A percentile compares a stretch with the other conserved stretches of the same genome.
Conservation (phyloP, 2,113 vertebrate species). For the Misgurnus mizolepis region DNA sequence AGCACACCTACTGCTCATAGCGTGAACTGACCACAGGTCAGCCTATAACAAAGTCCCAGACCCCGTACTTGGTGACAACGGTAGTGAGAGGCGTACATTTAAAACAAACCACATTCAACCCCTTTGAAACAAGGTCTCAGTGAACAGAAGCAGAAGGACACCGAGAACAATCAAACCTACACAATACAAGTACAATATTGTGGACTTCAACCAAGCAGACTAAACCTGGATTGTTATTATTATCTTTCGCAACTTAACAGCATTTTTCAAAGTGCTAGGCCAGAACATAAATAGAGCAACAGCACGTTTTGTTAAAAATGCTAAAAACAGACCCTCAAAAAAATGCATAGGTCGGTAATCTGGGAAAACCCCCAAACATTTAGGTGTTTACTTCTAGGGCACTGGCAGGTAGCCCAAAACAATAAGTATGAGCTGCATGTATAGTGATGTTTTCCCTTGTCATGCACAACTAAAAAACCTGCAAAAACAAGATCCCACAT, state of each 20-base stretch:
- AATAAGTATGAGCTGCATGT: too few species aligned
- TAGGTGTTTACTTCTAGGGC: too few species aligned
- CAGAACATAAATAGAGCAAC: not conserved
- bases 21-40: slow-evolving; percentile 29
- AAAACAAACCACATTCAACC: slow-evolving; percentile 44
- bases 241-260: not conserved
- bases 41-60: not conserved
- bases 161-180: slow-evolving; percentile 18
- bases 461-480: too few species aligned
- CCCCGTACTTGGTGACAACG: slow-evolving; percentile 2
- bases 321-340: not conserved
- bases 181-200: slow-evolving; percentile 10
- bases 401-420: too few species aligned
- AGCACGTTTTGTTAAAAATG: not conserved
- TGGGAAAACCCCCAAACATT: too few species aligned
- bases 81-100: slow-evolving; percentile 48
- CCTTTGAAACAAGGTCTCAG: not conserved
- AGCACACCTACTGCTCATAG: slow-evolving; percentile 40
- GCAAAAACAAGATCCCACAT: not conserved
- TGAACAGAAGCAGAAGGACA: slow-evolving; percentile 28
- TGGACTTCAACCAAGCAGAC: slow-evolving; percentile 14
- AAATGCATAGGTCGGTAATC: too few species aligned
- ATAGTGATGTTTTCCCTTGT: too few species aligned
- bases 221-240: not conserved
- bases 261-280: not conserved